Conservation (phyloP, 2,888 invertebrate species). For the Nezara viridula region DNA sequence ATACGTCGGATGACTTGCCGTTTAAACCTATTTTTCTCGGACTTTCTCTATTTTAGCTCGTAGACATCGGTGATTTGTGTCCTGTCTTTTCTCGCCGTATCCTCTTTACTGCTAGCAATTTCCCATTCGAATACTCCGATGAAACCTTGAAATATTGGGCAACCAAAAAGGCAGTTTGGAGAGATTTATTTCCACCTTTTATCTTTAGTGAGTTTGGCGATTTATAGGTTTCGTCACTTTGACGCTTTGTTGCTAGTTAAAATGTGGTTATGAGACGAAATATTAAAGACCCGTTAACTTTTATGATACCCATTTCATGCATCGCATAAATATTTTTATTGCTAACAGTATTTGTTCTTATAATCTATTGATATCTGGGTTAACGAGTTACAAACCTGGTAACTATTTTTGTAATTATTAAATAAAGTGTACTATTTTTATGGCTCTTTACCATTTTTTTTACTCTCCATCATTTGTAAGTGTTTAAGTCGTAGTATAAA, state of each 20-base stretch:
- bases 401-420: too few species aligned
- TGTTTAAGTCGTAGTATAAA: too few species aligned
- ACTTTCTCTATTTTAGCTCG: neutral
- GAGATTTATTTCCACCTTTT: neutral
- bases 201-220: neutral
- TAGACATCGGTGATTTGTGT: neutral
- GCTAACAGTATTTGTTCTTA: neutral
- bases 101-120: neutral
- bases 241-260: neutral
- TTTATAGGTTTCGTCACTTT: neutral
- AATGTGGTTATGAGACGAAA: slow-evolving; percentile 6
- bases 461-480: too few species aligned
- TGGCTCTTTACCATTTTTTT: too few species aligned
- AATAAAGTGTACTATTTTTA: too few species aligned
- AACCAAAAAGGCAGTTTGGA: neutral
- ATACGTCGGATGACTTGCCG: neutral
- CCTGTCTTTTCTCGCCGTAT: neutral
- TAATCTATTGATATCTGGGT: too few species aligned
- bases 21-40: neutral
- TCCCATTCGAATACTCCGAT: neutral
- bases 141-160: neutral
- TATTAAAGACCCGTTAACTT: neutral
- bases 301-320: neutral
- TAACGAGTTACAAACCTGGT: too few species aligned
- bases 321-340: neutral